Conservation (phyloP, 2,113 vertebrate species). For the Prionailurus bengalensis region DNA sequence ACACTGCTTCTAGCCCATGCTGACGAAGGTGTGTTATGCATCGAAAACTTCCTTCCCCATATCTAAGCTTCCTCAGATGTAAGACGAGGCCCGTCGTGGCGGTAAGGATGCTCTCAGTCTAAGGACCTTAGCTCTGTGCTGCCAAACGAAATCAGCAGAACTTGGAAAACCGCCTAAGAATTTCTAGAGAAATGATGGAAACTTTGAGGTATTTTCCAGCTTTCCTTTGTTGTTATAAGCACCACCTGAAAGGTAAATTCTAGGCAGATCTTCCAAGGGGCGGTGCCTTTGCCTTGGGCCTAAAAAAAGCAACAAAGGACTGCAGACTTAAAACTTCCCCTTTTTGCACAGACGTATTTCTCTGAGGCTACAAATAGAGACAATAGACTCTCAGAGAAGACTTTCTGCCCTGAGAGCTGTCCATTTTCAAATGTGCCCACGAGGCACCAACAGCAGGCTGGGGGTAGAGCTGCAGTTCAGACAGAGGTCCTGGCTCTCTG, state of each 20-base stretch:
- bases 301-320: neutral
- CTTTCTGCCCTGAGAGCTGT: neutral
- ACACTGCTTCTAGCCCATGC: neutral
- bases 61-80: neutral
- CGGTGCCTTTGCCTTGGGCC: neutral
- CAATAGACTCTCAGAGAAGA: neutral
- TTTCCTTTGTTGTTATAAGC: neutral
- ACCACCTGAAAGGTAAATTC: neutral
- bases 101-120: neutral
- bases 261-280: neutral
- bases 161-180: neutral
- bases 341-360: neutral
- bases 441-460: neutral
- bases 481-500: neutral
- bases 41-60: neutral
- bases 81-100: neutral
- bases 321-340: neutral
- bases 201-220: neutral
- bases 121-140: neutral
- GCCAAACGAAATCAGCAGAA: neutral
- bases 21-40: neutral
- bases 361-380: neutral
- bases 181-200: conserved; percentile 16
- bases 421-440: neutral
- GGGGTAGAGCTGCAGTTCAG: neutral